phyloP scores from a whole-genome alignment of 2,113 vertebrate genomes.

The Seriola dumerili region DNA sequence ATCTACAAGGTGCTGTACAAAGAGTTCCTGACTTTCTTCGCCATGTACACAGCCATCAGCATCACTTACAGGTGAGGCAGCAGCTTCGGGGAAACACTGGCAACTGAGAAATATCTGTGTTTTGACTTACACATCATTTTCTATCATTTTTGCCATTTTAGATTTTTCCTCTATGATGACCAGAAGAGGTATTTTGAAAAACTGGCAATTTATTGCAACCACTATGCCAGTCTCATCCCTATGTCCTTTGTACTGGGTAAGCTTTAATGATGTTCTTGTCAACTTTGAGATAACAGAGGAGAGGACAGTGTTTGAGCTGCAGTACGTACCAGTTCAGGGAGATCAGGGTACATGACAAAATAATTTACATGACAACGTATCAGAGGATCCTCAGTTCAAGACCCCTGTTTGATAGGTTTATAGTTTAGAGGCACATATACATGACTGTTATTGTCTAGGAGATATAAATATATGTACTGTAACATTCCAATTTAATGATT shows the following conservation, averaged over 20 bases:
- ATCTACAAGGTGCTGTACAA: constrained; percentile 96
- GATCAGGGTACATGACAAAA: background rate
- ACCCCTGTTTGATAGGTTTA: background rate
- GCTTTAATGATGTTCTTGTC: constrained; percentile 19
- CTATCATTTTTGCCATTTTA: constrained; percentile 44
- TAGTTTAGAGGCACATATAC: background rate
- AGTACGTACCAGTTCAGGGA: background rate
- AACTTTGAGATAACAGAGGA: background rate
- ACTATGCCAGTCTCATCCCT: constrained; percentile 93
- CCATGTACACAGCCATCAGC: constrained; percentile 89
- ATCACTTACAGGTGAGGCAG: constrained; percentile 89
- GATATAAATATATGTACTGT: background rate
- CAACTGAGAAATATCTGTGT: background rate
- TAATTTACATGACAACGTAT: background rate
- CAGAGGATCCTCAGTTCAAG: background rate
- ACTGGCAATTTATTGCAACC: constrained; percentile 93
- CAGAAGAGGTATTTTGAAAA: constrained; percentile 94
- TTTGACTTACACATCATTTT: background rate
- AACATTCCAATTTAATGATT: background rate
- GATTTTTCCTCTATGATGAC: constrained; percentile 86
- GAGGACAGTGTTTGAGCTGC: background rate
- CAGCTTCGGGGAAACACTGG: background rate
- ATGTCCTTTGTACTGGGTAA: constrained; percentile 94
- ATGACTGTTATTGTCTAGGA: background rate
- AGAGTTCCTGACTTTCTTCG: constrained; percentile 91